These are phyloP conservation scores for Aelia acuminata DNA, from an alignment of 2,888 invertebrate genomes.

Conservation along the genomic window DNA sequence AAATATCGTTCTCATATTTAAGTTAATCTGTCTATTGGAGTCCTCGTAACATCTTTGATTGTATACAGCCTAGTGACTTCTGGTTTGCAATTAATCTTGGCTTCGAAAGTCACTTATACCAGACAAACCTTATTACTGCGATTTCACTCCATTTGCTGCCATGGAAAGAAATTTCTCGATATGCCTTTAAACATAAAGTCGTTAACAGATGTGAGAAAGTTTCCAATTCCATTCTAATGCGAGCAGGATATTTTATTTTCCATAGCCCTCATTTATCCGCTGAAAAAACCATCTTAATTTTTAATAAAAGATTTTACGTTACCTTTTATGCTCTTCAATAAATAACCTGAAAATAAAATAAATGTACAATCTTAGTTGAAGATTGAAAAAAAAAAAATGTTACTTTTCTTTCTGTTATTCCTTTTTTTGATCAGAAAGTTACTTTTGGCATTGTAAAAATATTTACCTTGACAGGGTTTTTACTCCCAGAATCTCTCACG, in stretches of 20 bases:
- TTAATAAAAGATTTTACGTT: too few species aligned
- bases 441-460: too few species aligned
- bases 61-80: neutral
- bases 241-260: neutral
- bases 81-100: neutral
- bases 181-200: slow-evolving; percentile 16
- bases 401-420: too few species aligned
- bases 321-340: too few species aligned
- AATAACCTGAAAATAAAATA: too few species aligned
- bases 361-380: too few species aligned
- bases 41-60: neutral
- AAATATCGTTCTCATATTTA: neutral
- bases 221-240: neutral
- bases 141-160: slow-evolving; percentile 1
- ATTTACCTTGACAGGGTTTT: too few species aligned
- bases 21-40: neutral
- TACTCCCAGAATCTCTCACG: too few species aligned
- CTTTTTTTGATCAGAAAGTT: too few species aligned
- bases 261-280: too few species aligned
- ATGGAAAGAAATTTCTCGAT: slow-evolving; percentile 1
- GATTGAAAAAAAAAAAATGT: too few species aligned
- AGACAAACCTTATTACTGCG: neutral
- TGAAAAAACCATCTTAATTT: too few species aligned
- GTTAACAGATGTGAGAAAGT: neutral
- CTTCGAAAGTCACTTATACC: neutral